Base-by-base conservation (phyloP, 2,113 vertebrate species). In the Toxotes chatareus region DNA sequence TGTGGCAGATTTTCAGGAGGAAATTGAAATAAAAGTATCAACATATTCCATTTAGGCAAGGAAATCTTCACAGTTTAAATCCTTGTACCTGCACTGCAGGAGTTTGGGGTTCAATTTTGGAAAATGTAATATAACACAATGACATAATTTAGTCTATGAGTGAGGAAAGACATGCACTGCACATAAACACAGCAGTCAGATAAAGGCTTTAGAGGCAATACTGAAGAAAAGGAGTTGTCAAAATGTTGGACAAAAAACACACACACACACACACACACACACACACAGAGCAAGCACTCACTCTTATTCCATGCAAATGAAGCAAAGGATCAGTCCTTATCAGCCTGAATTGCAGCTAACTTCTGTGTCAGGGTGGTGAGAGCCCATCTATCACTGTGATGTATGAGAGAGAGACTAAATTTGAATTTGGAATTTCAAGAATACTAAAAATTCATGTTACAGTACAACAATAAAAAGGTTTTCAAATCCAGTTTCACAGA, bases 341-440 rank as follows among this genome's bases (percentile, higher is more conserved):
- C 34, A 73, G 71, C 40, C 11, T 84, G 60, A 77, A 74, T 74
- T 21, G 51, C 23, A 21, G 62, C 57, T 68, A 70, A 75, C 66
- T 79, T 42, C 56, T 64, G 75, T 56, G 66, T 73, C 32, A 23
- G 56, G 61, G 47, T 8, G 36, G 46, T 23, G 21, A 76, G 73
- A 77, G 46, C 7, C 47, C 17, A 81, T 85, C 67, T 61, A 87
- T 77, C 88, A 74, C 31, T 65, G 27, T 42, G 60, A 89, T 31
- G 68, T 38, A 19, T 53, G 49, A 73, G 10, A 32, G 27, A 61
- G 14, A 31, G n/a, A 14, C 3, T 14, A 13, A 53, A n/a, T 53
- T 21, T 53, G 14, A 55, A 55, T 23, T 55, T 23, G 4, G n/a
- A 56, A 56, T 56, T 56, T 56, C 27, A 56, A 27, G 3, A 16